Conservation (phyloP, 2,797 vertebrate species). For the Parauchenoglanis punctatus region DNA sequence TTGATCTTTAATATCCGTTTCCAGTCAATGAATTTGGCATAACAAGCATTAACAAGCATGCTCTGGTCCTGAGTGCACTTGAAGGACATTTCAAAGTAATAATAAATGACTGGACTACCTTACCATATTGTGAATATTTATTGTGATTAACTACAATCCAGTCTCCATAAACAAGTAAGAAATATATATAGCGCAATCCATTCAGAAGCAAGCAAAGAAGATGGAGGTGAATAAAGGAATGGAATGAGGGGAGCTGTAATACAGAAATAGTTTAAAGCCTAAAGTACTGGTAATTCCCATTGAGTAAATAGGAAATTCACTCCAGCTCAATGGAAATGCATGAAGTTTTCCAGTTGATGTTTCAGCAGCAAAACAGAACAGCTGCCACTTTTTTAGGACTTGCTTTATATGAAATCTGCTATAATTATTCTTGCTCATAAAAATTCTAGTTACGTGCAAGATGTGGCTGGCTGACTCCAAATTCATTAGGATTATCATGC, state of each 20-base stretch:
- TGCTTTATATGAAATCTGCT: background rate
- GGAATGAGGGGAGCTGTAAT: background rate
- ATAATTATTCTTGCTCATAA: background rate
- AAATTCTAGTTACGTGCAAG: background rate
- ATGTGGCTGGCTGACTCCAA: background rate
- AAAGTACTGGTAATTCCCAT: background rate
- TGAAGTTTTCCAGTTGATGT: background rate
- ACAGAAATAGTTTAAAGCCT: background rate
- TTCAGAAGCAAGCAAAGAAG: background rate
- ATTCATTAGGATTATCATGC: conserved; percentile 7
- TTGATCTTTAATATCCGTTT: background rate
- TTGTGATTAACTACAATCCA: background rate
- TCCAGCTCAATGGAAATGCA: background rate
- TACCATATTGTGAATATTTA: background rate
- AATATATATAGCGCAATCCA: background rate
- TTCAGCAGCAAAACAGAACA: background rate
- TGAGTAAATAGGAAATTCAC: background rate
- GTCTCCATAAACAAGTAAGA: background rate
- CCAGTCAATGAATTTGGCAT: background rate
- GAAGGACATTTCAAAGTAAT: background rate
- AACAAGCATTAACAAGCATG: background rate
- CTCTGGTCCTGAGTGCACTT: background rate
- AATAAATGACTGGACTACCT: background rate
- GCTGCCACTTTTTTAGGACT: background rate
- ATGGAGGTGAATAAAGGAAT: background rate